These are phyloP conservation scores for Limenitis camilla DNA, from an alignment of 2,888 invertebrate species.

Conservation along the genomic window DNA sequence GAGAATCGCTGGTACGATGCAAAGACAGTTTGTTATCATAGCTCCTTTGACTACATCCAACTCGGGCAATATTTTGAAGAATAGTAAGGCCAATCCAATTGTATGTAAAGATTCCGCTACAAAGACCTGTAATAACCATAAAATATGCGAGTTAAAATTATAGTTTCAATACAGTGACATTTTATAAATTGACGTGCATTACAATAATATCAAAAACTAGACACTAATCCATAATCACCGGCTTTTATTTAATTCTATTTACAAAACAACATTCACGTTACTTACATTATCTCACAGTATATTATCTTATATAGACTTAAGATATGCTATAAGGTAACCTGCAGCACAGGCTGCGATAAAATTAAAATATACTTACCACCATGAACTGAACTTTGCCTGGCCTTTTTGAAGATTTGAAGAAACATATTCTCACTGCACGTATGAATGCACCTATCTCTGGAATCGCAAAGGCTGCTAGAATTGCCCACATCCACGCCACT, in stretches of 20 bases:
- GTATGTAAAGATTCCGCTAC: constrained; percentile 92
- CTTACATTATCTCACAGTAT: background rate
- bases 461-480: constrained; percentile 89
- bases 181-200: background rate
- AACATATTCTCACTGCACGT: constrained; percentile 88
- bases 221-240: no score
- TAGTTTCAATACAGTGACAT: background rate
- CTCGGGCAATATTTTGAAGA: constrained; percentile 92
- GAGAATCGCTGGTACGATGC: constrained; percentile 87
- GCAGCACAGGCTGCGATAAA: background rate
- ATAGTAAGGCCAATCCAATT: constrained; percentile 88
- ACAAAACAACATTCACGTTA: no score
- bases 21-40: constrained; percentile 96
- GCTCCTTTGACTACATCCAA: constrained; percentile 95
- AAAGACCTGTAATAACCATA: constrained; percentile 74
- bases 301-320: no score
- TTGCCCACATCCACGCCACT: constrained; percentile 94
- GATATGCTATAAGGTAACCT: background rate
- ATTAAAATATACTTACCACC: constrained; percentile 50
- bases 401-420: constrained; percentile 89
- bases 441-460: constrained; percentile 93
- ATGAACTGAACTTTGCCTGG: constrained; percentile 76
- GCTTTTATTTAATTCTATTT: no score
- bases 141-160: background rate
- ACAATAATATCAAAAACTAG: no score